Percentiles rank a stretch among this genome's conserved stretches.
These are phyloP conservation scores for Cephalotes varians DNA, from an alignment of 2,888 invertebrate species.

Conservation along the genomic window DNA sequence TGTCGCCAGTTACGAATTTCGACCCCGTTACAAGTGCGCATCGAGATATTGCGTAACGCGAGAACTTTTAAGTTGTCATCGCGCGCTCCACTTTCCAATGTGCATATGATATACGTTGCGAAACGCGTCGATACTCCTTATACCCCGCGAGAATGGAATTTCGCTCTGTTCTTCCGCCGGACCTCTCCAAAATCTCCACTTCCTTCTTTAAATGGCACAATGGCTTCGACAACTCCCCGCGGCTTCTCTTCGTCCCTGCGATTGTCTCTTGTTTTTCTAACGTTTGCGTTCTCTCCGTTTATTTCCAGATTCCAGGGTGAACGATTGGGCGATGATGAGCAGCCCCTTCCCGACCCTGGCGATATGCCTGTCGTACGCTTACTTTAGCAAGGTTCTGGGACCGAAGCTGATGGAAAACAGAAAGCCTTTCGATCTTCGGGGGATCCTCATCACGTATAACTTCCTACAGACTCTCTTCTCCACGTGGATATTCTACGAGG, in stretches of 20 bases:
- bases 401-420: slow-evolving; percentile 96
- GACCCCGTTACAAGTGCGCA: slow-evolving; percentile 47
- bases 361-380: slow-evolving; percentile 94
- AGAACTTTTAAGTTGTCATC: slow-evolving; percentile 46
- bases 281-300: slow-evolving; percentile 9
- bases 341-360: slow-evolving; percentile 94
- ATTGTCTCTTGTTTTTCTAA: not conserved
- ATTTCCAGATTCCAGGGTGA: slow-evolving; percentile 93
- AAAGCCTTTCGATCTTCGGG: slow-evolving; percentile 94
- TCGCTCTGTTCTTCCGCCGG: slow-evolving; percentile 39
- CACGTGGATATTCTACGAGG: slow-evolving; percentile 97
- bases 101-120: slow-evolving; percentile 41
- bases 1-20: slow-evolving; percentile 26
- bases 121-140: slow-evolving; percentile 21
- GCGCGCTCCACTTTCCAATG: slow-evolving; percentile 43
- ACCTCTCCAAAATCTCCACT: not conserved
- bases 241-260: not conserved
- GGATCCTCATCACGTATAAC: slow-evolving; percentile 94
- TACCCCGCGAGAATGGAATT: slow-evolving; percentile 26
- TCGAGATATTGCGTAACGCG: slow-evolving; percentile 41
- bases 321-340: slow-evolving; percentile 95
- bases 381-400: slow-evolving; percentile 93
- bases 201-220: not conserved
- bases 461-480: slow-evolving; percentile 96
- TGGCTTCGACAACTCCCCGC: not conserved